Evolutionary conservation across 2,113 vertebrate species (phyloP), one percentile per base, ranked within the genome.

Genomic region (Cathartes aura): DNA sequence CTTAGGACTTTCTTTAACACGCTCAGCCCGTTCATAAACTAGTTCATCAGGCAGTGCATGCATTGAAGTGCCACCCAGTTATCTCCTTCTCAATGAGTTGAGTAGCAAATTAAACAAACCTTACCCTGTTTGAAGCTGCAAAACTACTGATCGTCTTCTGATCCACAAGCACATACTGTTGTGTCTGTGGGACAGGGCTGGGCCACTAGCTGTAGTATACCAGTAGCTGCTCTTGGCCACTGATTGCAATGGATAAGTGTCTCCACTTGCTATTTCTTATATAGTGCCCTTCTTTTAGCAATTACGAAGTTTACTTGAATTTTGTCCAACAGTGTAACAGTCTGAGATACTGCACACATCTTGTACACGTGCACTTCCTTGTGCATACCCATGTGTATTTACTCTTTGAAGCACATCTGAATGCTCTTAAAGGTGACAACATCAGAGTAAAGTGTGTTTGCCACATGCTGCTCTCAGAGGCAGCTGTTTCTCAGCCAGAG

Each of bases 131-230:
- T 12, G n/a, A 52, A n/a, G 42, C 38, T 81, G 42, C 8, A 11
- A 5, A 81, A 34, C n/a, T 47, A 17, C 26, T 68, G 36, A 24
- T 36, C 11, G 3, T 26, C 40, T 43, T 66, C 67, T 45, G 58
- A 32, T 40, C 29, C 14, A 3, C 7, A 22, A 29, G 36, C 42
- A 8, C 0, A 0, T 36, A 5, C 30, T n/a, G 8, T 2, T 52
- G 26, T 47, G 30, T 14, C 52, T 56, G n/a, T 71, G 60, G 70
- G 52, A 45, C 11, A 32, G 45, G 27, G 22, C 27, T 55, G 23
- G 48, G 23, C 52, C 27, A 1, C 64, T 53, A 26, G 60, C 32
- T 48, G 12, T 56, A 56, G 13, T 18, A 6, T 5, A 60, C 30
- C 16, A 36, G 42, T 16, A 58, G 42, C 40, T 73, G 19, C 36